phyloP scores from a whole-genome alignment of 2,888 invertebrate genomes.

The Neria commutata region DNA sequence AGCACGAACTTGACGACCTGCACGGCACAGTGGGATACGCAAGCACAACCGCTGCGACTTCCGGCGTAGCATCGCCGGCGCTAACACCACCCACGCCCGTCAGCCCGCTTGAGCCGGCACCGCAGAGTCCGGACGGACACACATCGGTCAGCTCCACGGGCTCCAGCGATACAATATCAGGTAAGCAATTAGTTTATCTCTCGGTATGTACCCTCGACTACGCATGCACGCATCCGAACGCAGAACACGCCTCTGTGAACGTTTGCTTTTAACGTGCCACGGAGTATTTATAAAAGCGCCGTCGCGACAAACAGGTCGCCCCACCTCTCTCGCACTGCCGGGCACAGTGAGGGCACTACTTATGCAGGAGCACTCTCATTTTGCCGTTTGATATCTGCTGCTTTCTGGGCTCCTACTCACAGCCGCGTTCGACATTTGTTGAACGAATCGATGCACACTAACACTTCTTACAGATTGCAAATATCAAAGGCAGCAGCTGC shows the following conservation, averaged over 20 bases:
- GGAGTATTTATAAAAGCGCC: too few species aligned
- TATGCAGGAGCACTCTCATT: too few species aligned
- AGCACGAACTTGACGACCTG: conserved; percentile 26
- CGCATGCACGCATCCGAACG: background rate
- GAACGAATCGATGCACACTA: too few species aligned
- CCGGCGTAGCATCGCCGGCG: conserved; percentile 50
- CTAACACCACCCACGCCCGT: conserved; percentile 48
- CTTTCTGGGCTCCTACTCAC: too few species aligned
- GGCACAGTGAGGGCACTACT: too few species aligned
- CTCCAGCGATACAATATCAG: conserved; percentile 58
- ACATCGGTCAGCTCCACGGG: conserved; percentile 58
- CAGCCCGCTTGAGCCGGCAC: conserved; percentile 53
- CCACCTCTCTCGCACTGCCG: too few species aligned
- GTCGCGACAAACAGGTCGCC: too few species aligned
- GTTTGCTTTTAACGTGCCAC: too few species aligned
- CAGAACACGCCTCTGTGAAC: background rate
- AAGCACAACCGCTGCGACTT: conserved; percentile 23
- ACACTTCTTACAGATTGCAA: background rate
- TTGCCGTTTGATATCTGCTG: too few species aligned
- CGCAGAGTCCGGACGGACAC: conserved; percentile 61
- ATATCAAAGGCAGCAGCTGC: background rate
- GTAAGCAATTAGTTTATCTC: conserved; percentile 44
- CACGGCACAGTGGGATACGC: conserved; percentile 16
- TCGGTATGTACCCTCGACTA: background rate
- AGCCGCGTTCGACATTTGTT: too few species aligned